Evolutionary conservation across 2,113 vertebrate species (phyloP).

Genomic region (Heliornis fulica): DNA sequence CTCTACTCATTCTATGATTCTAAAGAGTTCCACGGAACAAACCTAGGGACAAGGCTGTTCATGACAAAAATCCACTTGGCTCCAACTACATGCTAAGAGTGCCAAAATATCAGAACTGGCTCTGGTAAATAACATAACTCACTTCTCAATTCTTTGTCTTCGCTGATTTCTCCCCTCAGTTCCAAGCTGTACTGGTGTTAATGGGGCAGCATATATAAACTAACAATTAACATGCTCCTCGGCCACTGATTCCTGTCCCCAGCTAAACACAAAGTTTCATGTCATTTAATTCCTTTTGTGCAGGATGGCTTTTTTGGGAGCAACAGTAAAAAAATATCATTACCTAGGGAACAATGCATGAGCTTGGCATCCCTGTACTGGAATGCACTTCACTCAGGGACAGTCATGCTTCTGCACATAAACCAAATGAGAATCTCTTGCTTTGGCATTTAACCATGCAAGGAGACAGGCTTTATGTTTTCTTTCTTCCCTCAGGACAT

Average conservation of each 20-base stretch:
- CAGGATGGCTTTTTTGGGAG: constrained; percentile 12
- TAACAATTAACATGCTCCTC: background rate
- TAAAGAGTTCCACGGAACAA: constrained; percentile 1
- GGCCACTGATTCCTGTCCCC: constrained; percentile 12
- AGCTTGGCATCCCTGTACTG: background rate
- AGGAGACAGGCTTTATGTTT: background rate
- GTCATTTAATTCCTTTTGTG: constrained; percentile 37
- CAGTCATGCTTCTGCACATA: background rate
- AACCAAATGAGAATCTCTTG: background rate
- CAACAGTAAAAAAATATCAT: constrained; percentile 11
- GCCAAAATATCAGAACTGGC: background rate
- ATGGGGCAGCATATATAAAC: background rate
- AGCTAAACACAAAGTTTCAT: constrained; percentile 6
- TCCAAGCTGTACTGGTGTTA: background rate
- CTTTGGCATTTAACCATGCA: background rate
- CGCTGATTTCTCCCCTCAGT: background rate
- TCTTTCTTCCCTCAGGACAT: background rate
- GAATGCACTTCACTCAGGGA: background rate
- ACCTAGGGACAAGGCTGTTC: background rate
- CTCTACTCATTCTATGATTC: no score
- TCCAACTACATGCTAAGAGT: background rate
- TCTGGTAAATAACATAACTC: background rate
- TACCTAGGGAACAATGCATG: constrained; percentile 13
- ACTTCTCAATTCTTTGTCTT: background rate
- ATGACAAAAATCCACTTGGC: background rate